Base-by-base conservation (phyloP, 35 echinoderm and acorn worm genomes). In the Strongylocentrotus purpuratus region DNA sequence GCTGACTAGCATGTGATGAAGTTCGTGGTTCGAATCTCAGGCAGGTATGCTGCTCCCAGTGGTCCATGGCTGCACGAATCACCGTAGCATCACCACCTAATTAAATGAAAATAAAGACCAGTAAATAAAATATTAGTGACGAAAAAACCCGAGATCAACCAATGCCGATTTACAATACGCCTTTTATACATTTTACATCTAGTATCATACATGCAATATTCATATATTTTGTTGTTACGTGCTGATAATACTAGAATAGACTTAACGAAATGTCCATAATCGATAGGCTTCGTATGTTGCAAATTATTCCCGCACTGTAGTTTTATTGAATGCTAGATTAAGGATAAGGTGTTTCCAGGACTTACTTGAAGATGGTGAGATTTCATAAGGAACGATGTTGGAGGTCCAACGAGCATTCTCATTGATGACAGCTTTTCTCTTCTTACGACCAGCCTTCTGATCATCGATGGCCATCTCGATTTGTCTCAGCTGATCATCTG, bases 31-130 rank as follows among this genome's bases (percentile, higher is more conserved):
- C 71, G 91, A 96, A 96, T 32, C 32, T 94, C n/a, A 96, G 31
- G 18, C 95, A 96, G 4, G 95, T 96, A 65, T 94, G 22, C 9
- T 85, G 17, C 85, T 94, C 92, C 95, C 95, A 96, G n/a, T 93
- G 41, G 59, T 96, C 33, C 65, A 94, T 94, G 32, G 95, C 95
- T 71, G 50, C 85, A 15, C 35, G 9, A 55, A 96, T 94, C 47
- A 85, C 92, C 17, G 1, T 1, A 12, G 5, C 2, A 31, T 96
- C 61, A 87, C 33, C 70, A 94, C 31, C 92, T 96, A 33, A n/a
- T 0, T 12, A n/a, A 93, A 46, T 14, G 31, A 28, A 48, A 58
- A 25, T 32, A 89, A 58, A 48, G 33, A 89, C 17, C 33, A 2
- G 33, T 91, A 86, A 86, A 86, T 86, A 13, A 7, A 86, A 55